Conservation (phyloP, 2,888 invertebrate species). For the Onthophagus sagittarius region DNA sequence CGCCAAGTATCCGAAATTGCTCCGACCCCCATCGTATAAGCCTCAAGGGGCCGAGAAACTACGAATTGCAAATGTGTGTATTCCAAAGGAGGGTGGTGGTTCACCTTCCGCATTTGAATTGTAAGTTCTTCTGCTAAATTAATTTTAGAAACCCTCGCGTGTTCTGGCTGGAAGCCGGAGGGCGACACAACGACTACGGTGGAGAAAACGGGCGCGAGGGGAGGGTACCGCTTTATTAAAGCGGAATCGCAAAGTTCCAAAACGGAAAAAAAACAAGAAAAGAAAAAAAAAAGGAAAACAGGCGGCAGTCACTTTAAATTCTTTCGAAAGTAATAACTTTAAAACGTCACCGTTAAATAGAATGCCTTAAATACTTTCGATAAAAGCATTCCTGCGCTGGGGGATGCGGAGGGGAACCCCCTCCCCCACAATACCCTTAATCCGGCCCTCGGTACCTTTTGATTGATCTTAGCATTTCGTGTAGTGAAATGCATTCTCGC, state of each 20-base stretch:
- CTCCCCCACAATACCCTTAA: constrained; percentile 1
- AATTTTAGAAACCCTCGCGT: constrained; percentile 32
- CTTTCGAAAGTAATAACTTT: neutral
- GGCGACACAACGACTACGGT: neutral
- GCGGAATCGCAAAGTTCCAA: neutral
- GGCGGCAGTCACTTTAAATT: neutral
- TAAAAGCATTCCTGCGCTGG: constrained; percentile 25
- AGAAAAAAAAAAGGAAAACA: neutral
- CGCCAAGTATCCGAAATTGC: constrained; percentile 9
- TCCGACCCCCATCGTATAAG: neutral
- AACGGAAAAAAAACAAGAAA: neutral
- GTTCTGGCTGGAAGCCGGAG: neutral
- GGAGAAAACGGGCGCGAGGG: constrained; percentile 10
- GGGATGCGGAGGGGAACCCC: constrained; percentile 26
- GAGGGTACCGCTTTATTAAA: neutral
- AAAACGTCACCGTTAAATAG: constrained; percentile 14
- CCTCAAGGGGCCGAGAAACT: constrained; percentile 1
- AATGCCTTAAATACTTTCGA: constrained; percentile 26
- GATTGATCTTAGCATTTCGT: constrained; percentile 13
- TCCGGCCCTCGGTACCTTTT: constrained; percentile 10
- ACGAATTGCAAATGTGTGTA: constrained; percentile 14
- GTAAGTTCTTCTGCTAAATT: constrained; percentile 42
- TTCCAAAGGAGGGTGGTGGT: neutral
- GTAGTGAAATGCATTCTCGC: constrained; percentile 10
- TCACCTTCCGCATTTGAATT: constrained; percentile 31